Evolutionary conservation across 2,797 vertebrate species (phyloP), one percentile per base, ranked within the genome.

Genomic region (Anableps anableps): DNA sequence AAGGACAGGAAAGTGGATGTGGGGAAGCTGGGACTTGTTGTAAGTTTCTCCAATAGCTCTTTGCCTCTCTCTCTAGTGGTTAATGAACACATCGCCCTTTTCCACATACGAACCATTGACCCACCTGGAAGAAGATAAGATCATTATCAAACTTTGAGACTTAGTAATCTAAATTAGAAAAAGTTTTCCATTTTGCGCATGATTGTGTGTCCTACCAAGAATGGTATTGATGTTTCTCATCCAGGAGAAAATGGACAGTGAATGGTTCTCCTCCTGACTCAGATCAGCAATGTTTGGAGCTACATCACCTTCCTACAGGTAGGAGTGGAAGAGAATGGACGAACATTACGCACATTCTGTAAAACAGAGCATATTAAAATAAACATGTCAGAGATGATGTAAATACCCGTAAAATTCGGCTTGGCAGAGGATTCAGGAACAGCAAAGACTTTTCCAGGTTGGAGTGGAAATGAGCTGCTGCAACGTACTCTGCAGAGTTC

Each of bases 351-450:
- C 4, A 60, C 11, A 76, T 29, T 36, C 7, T 11, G 2, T 48
- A 0, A 76, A 62, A 58, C 21, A 4, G 5, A 71, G 38, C n/a
- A n/a, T 8, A 1, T 17, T 70, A 2, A 70, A 38, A n/a, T n/a
- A 16, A 51, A 34, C 53, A 31, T 0, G 74, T 80, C 17, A 43
- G 0, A 31, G n/a, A 51, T 9, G 29, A 3, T 64, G 55, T 29
- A 9, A 34, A 0, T 55, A 91, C 94, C 88, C 51, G 1, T 9
- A 98, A 94, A 21, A 97, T 41, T 23, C 95, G 93, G 4, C 92
- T 86, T 0, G 97, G 97, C 80, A 98, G 88, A 21, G 89, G 92
- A 21, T 3, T 1, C 78, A 97, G 93, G 78, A 97, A 97, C 2
- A 26, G 0, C 0, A 80, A 23, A 1, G 90, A 80, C 9, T 21